These are phyloP conservation scores for Anthophora plumipes DNA, from an alignment of 2,888 invertebrate genomes.

Conservation along the genomic window DNA sequence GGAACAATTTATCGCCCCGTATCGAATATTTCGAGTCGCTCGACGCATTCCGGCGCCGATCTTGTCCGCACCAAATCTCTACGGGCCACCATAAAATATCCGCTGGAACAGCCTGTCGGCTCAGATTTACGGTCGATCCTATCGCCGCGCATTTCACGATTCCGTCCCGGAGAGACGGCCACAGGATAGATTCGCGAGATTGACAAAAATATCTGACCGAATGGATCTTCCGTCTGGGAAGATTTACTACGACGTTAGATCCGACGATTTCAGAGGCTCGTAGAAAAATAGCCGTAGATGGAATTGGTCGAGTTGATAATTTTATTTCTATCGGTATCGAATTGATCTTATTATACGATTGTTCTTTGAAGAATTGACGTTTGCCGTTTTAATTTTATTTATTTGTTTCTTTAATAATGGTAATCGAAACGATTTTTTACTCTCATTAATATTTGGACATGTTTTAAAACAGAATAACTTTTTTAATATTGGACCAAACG, in stretches of 20 bases:
- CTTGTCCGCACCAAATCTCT: constrained; percentile 65
- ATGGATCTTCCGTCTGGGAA: constrained; percentile 13
- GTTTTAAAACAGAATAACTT: too few relatives aligned
- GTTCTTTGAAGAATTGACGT: too few relatives aligned
- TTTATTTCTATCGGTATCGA: too few relatives aligned
- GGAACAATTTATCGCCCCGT: constrained; percentile 68
- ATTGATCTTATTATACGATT: too few relatives aligned
- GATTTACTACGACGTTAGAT: neutral
- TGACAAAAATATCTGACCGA: constrained; percentile 46
- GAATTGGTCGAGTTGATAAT: too few relatives aligned
- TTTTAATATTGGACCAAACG: too few relatives aligned
- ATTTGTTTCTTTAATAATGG: too few relatives aligned
- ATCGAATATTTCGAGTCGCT: constrained; percentile 68
- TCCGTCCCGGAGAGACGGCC: constrained; percentile 19
- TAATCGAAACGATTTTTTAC: too few relatives aligned
- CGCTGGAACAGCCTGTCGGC: constrained; percentile 73
- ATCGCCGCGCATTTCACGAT: constrained; percentile 62
- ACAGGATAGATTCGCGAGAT: constrained; percentile 36
- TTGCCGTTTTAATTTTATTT: too few relatives aligned
- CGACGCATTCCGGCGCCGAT: constrained; percentile 61
- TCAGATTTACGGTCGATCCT: constrained; percentile 75
- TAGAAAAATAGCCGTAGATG: too few relatives aligned
- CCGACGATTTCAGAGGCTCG: too few relatives aligned
- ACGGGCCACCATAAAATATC: constrained; percentile 74
- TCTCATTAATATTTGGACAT: too few relatives aligned